phyloP scores from a whole-genome alignment of 2,797 vertebrate species.

The Hydrophis major region DNA sequence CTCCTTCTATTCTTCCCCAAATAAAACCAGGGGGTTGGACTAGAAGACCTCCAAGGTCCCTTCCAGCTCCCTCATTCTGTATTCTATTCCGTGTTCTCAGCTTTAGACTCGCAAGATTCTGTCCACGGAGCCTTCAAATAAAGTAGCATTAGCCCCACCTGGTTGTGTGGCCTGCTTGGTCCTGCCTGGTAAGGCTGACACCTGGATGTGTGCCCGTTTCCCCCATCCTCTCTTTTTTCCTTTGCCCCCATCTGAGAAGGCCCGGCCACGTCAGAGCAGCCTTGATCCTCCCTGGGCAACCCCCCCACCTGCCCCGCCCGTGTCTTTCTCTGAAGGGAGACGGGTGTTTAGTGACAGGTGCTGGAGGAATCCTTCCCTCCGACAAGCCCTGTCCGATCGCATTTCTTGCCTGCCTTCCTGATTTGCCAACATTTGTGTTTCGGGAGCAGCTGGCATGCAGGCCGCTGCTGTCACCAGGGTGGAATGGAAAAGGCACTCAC shows the following conservation, averaged over 20 bases:
- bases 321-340: conserved; percentile 67
- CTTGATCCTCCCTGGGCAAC: neutral
- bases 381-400: conserved; percentile 55
- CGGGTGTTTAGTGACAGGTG: conserved; percentile 60
- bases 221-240: neutral
- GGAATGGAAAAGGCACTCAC: neutral
- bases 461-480: too few species aligned
- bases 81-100: neutral
- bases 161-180: too few species aligned
- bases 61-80: neutral
- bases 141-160: too few species aligned
- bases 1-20: neutral
- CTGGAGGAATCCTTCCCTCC: conserved; percentile 59
- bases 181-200: too few species aligned
- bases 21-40: neutral
- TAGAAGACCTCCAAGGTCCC: neutral
- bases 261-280: too few species aligned
- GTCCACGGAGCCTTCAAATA: too few species aligned
- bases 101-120: neutral
- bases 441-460: neutral
- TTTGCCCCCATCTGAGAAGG: too few species aligned
- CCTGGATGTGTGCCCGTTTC: neutral
- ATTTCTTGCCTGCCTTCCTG: conserved; percentile 26
- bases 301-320: neutral
- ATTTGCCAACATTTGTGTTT: conserved; percentile 46